These are phyloP conservation scores for Discoglossus pictus DNA, from an alignment of 2,797 vertebrate species.

Conservation along the genomic window DNA sequence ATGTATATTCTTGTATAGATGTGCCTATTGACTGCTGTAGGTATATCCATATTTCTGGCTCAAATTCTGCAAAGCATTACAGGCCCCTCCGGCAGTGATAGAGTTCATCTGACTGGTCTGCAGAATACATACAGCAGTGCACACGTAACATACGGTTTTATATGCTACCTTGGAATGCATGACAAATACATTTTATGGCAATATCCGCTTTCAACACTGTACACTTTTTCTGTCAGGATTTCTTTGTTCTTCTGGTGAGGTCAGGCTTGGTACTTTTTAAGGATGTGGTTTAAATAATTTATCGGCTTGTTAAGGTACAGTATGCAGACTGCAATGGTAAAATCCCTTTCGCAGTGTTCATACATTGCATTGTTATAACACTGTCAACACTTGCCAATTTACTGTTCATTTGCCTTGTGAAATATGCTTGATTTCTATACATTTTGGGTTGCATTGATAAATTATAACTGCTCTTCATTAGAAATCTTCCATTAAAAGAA, in stretches of 20 bases:
- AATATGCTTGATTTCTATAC: too few species aligned
- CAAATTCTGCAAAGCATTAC: too few species aligned
- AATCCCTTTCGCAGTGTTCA: slow-evolving; percentile 19
- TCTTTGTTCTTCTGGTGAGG: too few species aligned
- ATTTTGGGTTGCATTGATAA: too few species aligned
- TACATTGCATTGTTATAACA: slow-evolving; percentile 11
- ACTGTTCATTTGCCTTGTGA: slow-evolving; percentile 11
- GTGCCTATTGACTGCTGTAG: too few species aligned
- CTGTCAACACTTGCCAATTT: slow-evolving; percentile 26
- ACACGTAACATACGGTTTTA: not conserved
- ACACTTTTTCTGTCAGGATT: slow-evolving; percentile 2
- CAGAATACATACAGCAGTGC: too few species aligned
- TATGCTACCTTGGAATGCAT: not conserved
- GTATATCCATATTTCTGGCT: too few species aligned
- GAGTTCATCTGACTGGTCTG: too few species aligned
- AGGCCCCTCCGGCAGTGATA: too few species aligned
- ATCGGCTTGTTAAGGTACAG: not conserved
- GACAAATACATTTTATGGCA: slow-evolving; percentile 2
- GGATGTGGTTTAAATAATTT: slow-evolving; percentile 6
- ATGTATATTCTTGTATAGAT: too few species aligned
- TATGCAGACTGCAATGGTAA: not conserved
- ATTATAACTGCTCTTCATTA: too few species aligned
- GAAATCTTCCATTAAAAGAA: too few species aligned
- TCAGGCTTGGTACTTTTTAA: slow-evolving; percentile 5
- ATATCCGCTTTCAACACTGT: not conserved